Base-by-base conservation (phyloP, 64 coral and sea anemone species). In the Catalaphyllia jardinei region DNA sequence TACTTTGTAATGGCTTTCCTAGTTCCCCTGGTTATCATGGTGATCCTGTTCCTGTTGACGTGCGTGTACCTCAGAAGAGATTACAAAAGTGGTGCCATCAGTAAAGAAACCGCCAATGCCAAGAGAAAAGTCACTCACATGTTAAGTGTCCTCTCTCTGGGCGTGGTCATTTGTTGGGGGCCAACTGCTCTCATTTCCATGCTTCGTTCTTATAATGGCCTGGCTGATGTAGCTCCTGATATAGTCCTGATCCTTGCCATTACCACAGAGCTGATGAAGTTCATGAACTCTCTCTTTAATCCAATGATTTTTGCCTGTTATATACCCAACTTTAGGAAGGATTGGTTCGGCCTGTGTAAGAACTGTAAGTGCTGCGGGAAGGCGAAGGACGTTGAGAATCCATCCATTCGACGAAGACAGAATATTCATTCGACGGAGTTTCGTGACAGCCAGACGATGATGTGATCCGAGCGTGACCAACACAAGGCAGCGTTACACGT, bases 231-330 rank as follows among this genome's bases (percentile, higher is more conserved):
- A 4, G 10, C 29, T 18, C 79, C 52, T 20, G 33, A 79, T 27
- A 61, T 73, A 11, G 46, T 83, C 4, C 22, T 90, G 46, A 60
- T 80, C n/a, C 29, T 90, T 17, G 29, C 38, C 1, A 90, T 82
- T 35, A 64, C 29, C 20, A 69, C 88, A 55, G 80, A 74, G 28
- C 52, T 90, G 52, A 69, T 83, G 64, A 69, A 82, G 78, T 72
- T 60, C 35, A 59, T 81, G 3, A 90, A 81, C 67, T 90, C 88
- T 17, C 30, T 90, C 20, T 59, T 90, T 16, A 90, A 90, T 79
- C 88, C 88, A 18, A 15, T 90, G 31, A 83, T 90, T 81, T 90
- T 82, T 90, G 88, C 65, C 9, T 82, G 55, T 38, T 90, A 82
- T 38, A 90, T 82, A 20, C 71, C 62, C 31, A 81, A 90, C 67